Evolutionary conservation across 2,888 invertebrate species (phyloP).

Genomic region (Galeruca laticollis): DNA sequence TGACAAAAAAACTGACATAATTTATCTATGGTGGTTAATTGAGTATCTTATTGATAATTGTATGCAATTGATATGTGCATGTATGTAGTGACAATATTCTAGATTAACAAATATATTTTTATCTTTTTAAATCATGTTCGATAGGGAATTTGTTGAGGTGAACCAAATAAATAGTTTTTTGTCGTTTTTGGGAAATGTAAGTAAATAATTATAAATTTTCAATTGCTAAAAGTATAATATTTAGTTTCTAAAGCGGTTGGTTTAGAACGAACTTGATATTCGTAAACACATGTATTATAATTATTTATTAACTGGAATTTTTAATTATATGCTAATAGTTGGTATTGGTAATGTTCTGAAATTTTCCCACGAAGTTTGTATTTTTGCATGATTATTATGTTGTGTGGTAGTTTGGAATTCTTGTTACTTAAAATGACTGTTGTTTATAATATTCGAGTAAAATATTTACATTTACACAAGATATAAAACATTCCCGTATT

Average conservation of each 20-base stretch:
- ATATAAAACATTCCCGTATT: too few relatives aligned
- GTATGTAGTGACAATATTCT: conserved; percentile 2
- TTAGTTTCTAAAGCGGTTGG: conserved; percentile 41
- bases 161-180: conserved; percentile 83
- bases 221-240: conserved; percentile 18
- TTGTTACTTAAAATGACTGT: too few relatives aligned
- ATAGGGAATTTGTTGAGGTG: conserved; percentile 75
- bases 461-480: too few relatives aligned
- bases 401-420: too few relatives aligned
- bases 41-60: neutral
- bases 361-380: neutral
- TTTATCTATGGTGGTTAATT: too few relatives aligned
- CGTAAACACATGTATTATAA: neutral
- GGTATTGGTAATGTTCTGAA: neutral
- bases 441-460: too few relatives aligned
- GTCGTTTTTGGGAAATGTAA: conserved; percentile 84
- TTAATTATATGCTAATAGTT: neutral
- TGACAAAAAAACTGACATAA: neutral
- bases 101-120: neutral
- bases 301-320: neutral
- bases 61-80: neutral
- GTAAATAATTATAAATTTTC: conserved; percentile 61
- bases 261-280: neutral
- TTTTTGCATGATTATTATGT: neutral
- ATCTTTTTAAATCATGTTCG: conserved; percentile 64